These are phyloP conservation scores for Brachionus koreanus DNA, from an alignment of 1,140 invertebrate species.

Conservation along the genomic window DNA sequence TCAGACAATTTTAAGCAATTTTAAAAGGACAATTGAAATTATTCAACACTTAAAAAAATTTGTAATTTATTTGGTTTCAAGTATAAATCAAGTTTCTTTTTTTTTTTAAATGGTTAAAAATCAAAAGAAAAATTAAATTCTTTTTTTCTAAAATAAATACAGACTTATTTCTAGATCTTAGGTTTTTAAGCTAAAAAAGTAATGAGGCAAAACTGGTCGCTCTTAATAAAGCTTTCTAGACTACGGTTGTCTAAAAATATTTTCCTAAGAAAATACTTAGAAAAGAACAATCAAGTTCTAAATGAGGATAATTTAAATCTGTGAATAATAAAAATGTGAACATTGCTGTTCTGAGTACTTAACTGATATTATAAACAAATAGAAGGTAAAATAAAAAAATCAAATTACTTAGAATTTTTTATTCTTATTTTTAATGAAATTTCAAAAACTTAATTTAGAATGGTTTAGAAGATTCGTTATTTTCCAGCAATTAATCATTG, in stretches of 20 bases:
- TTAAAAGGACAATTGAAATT: conserved; percentile 13
- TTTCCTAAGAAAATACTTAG: no score
- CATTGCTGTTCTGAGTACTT: neutral
- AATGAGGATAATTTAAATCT: neutral
- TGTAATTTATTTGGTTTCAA: conserved; percentile 3
- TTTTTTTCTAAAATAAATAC: neutral
- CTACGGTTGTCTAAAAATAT: neutral
- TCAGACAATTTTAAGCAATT: neutral
- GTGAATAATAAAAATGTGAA: neutral
- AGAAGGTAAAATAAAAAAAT: neutral
- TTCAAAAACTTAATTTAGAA: no score
- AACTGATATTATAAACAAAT: neutral
- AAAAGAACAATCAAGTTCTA: no score
- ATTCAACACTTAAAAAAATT: neutral
- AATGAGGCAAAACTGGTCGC: neutral
- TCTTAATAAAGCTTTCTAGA: neutral
- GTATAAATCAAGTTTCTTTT: conserved; percentile 18
- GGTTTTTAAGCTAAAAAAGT: neutral
- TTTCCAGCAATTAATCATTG: no score
- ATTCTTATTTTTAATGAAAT: neutral
- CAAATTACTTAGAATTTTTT: neutral
- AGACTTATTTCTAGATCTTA: neutral
- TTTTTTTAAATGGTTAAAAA: neutral
- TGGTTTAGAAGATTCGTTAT: no score
- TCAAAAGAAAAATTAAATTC: neutral